A percentile compares a stretch with the other conserved stretches of the same genome.
Conservation (phyloP, 2,113 vertebrate species). For the Otus sunia region DNA sequence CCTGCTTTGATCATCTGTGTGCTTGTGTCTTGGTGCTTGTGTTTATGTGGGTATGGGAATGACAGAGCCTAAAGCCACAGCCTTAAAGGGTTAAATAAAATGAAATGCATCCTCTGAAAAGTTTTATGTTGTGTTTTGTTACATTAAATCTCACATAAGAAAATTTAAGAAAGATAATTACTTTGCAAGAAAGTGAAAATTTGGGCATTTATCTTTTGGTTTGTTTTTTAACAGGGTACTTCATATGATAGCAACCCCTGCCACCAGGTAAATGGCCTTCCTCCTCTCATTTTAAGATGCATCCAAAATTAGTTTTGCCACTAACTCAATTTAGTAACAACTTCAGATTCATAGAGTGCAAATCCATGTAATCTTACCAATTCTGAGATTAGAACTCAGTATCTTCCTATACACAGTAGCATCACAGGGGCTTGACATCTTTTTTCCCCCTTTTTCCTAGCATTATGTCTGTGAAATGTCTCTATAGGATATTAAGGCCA, state of each 20-base stretch:
- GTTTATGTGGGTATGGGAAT: background rate
- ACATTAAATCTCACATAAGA: background rate
- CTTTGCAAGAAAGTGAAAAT: background rate
- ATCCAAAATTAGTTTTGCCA: background rate
- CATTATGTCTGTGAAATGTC: background rate
- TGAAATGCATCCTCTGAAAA: background rate
- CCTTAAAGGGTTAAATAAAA: background rate
- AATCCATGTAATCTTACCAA: background rate
- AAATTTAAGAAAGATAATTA: background rate
- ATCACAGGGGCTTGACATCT: background rate
- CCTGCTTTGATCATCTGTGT: background rate
- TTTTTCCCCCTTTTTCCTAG: background rate
- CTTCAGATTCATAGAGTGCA: background rate
- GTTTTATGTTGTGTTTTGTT: background rate
- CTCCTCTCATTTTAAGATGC: background rate
- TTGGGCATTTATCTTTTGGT: background rate
- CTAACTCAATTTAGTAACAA: background rate
- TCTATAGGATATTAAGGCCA: background rate
- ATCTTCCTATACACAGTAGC: background rate
- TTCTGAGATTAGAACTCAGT: background rate
- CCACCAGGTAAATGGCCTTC: conserved; percentile 47
- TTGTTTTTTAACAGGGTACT: background rate
- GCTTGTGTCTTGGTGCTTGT: background rate
- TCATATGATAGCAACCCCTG: conserved; percentile 65
- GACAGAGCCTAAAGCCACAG: background rate